A percentile compares a stretch with the other conserved stretches of the same genome.
phyloP scores from a whole-genome alignment of 2,797 vertebrate genomes.

The Holocentrus rufus region DNA sequence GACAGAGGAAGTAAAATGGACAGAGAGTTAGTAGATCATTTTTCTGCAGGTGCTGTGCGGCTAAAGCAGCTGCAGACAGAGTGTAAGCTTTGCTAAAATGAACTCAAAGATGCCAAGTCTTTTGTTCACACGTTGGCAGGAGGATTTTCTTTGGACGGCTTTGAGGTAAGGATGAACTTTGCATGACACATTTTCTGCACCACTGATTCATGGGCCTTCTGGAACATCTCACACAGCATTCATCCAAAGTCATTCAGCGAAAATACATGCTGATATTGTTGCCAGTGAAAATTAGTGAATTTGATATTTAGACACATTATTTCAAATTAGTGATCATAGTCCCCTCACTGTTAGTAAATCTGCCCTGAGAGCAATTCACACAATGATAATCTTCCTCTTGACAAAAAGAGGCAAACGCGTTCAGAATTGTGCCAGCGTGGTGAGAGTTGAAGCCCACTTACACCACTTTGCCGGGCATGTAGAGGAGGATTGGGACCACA shows the following conservation, averaged over 20 bases:
- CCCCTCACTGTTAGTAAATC: slow-evolving; percentile 6
- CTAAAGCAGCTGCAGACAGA: too few species aligned
- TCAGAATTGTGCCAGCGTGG: neutral
- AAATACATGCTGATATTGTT: slow-evolving; percentile 37
- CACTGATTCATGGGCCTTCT: slow-evolving; percentile 66
- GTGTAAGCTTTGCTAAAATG: too few species aligned
- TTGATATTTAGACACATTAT: neutral
- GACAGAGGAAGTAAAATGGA: slow-evolving; percentile 17
- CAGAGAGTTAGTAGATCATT: neutral
- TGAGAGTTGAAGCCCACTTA: slow-evolving; percentile 77
- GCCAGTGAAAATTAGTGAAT: slow-evolving; percentile 32
- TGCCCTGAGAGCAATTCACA: neutral
- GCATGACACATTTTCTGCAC: slow-evolving; percentile 16
- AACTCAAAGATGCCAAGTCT: neutral
- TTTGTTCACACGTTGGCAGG: slow-evolving; percentile 22
- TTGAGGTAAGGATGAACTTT: slow-evolving; percentile 21
- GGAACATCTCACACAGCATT: slow-evolving; percentile 41
- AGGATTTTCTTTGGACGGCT: slow-evolving; percentile 53
- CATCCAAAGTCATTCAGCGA: slow-evolving; percentile 53
- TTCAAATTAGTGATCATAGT: neutral
- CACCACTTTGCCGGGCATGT: slow-evolving; percentile 94
- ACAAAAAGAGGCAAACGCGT: neutral
- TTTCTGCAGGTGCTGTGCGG: neutral
- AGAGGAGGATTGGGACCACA: slow-evolving; percentile 91
- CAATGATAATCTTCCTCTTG: neutral